Evolutionary conservation across 1,140 invertebrate genomes (phyloP), one percentile per base, ranked within the genome.

Genomic region (Spodoptera frugiperda): DNA sequence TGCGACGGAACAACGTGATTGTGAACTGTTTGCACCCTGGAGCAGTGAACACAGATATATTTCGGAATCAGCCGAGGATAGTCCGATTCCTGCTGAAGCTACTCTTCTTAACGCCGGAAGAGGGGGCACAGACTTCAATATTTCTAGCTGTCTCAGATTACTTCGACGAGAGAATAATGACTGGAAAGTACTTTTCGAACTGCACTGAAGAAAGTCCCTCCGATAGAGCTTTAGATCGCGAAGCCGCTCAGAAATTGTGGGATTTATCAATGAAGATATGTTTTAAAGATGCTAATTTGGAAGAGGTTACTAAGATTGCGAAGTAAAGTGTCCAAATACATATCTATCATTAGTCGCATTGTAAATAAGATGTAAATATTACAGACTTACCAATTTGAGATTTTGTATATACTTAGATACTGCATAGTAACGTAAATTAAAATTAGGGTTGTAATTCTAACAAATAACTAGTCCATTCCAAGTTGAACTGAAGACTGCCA

Each of bases 21-120:
- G 96, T 95, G 0, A 98, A 98, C 87, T 96, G 96, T 84, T 89
- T 98, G 17, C 97, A 98, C 94, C 98, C 98, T 25, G 87, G 87
- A 8, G 79, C 76, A 9, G 82, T 86, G 0, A 77, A 53, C 57
- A 86, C 87, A 4, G 82, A 87, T 17, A 83, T 89, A 39, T 81
- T 86, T 19, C 76, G 68, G 5, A 74, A 83, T 57, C 33, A 79
- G 57, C 75, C 21, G 0, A 19, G 0, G n/a, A n/a, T 81, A 15
- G 9, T 78, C 0, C 82, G 55, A 75, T 53, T 70, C 11, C 14
- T 82, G 2, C 49, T 80, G 17, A 76, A 79, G 9, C 33, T 80
- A 9, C 61, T 84, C 33, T 85, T 78, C 17, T 73, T 81, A 48
- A 76, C 71, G 10, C 54, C 81, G 8, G 63, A 84, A 70, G 92